phyloP scores from a whole-genome alignment of 1,140 invertebrate species.

The Drosophila ananassae region DNA sequence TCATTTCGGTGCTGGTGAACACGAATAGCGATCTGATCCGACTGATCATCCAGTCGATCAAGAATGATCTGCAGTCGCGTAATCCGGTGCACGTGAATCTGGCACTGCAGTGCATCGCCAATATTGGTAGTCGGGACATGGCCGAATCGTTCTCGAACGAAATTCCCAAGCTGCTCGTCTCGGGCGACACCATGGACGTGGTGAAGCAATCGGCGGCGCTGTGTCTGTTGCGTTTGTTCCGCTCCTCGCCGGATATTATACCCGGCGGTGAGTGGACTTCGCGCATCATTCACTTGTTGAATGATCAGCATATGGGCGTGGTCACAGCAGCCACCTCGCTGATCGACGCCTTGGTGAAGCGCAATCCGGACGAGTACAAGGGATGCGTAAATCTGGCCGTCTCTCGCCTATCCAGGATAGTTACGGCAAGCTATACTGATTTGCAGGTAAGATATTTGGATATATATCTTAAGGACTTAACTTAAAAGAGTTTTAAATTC shows the following conservation, averaged over 20 bases:
- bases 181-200: slow-evolving; percentile 99
- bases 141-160: slow-evolving; percentile 99
- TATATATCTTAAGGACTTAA: neutral
- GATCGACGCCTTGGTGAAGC: slow-evolving; percentile 99
- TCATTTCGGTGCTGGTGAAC: slow-evolving; percentile 99
- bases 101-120: slow-evolving; percentile 99
- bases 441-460: slow-evolving; percentile 87
- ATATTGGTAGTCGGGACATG: slow-evolving; percentile 99
- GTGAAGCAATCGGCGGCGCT: slow-evolving; percentile 99
- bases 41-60: slow-evolving; percentile 99
- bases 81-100: slow-evolving; percentile 99
- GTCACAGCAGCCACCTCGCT: slow-evolving; percentile 99
- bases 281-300: slow-evolving; percentile 98
- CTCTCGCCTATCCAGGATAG: slow-evolving; percentile 97
- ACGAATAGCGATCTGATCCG: slow-evolving; percentile 99
- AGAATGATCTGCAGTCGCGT: slow-evolving; percentile 98
- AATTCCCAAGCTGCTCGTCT: slow-evolving; percentile 98
- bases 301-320: slow-evolving; percentile 99
- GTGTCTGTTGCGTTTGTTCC: slow-evolving; percentile 96
- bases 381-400: slow-evolving; percentile 99
- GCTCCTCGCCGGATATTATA: slow-evolving; percentile 97
- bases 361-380: slow-evolving; percentile 99
- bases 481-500: neutral
- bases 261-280: slow-evolving; percentile 99
- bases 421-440: slow-evolving; percentile 98